Percentiles rank a stretch among this genome's conserved stretches.
phyloP scores from a whole-genome alignment of 2,888 invertebrate species.

The Cosmorhoe ocellata region DNA sequence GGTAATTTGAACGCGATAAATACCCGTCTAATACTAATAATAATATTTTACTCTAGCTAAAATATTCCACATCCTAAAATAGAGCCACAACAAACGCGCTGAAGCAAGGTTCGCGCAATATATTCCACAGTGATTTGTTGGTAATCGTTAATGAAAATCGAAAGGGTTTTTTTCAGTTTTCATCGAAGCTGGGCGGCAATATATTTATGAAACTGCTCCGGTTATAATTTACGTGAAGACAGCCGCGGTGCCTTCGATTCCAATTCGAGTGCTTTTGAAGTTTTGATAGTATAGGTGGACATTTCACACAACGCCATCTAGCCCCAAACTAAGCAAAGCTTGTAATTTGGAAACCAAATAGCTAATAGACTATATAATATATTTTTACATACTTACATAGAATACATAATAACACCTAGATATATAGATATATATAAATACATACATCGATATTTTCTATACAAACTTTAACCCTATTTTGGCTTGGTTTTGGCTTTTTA shows the following conservation, averaged over 20 bases:
- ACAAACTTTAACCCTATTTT: too few relatives aligned
- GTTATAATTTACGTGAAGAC: slow-evolving; percentile 49
- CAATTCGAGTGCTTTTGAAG: slow-evolving; percentile 15
- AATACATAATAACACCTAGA: too few relatives aligned
- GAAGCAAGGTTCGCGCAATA: slow-evolving; percentile 2
- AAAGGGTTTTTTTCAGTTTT: slow-evolving; percentile 35
- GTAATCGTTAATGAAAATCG: slow-evolving; percentile 37
- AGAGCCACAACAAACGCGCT: neutral
- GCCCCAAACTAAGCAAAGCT: too few relatives aligned
- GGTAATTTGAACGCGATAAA: too few relatives aligned
- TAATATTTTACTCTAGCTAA: too few relatives aligned
- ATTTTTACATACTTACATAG: too few relatives aligned
- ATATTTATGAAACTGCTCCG: slow-evolving; percentile 47
- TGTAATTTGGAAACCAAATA: too few relatives aligned
- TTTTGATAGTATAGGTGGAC: slow-evolving; percentile 15
- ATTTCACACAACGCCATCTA: neutral
- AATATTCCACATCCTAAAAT: neutral
- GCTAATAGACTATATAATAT: too few relatives aligned
- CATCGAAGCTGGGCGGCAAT: slow-evolving; percentile 37
- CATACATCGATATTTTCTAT: too few relatives aligned
- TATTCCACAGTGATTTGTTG: slow-evolving; percentile 35
- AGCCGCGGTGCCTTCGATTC: slow-evolving; percentile 34
- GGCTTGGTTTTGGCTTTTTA: too few relatives aligned
- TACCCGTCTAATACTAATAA: too few relatives aligned
- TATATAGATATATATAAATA: too few relatives aligned